A percentile compares a stretch with the other conserved stretches of the same genome.
phyloP scores from a whole-genome alignment of 2,888 invertebrate species.

The Drosophila phalerata region DNA sequence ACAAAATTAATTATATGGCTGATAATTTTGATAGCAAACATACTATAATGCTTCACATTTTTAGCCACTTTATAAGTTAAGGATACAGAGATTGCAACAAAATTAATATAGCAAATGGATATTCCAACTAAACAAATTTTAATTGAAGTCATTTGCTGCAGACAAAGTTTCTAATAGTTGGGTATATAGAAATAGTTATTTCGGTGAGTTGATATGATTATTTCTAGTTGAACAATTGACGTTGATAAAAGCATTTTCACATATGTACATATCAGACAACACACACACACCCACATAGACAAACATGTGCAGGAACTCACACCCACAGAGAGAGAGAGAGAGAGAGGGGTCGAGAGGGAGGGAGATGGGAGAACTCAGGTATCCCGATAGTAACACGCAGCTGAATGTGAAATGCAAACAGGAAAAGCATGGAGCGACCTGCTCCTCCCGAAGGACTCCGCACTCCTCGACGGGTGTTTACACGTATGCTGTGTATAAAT shows the following conservation, averaged over 20 bases:
- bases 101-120: not conserved
- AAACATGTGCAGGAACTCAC: constrained; percentile 21
- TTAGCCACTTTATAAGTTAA: not conserved
- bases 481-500: constrained; percentile 81
- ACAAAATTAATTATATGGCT: too few species aligned
- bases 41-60: not conserved
- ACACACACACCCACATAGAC: constrained; percentile 24
- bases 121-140: not conserved
- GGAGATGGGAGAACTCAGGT: constrained; percentile 42
- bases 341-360: constrained; percentile 16
- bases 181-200: not conserved
- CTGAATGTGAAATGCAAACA: constrained; percentile 80
- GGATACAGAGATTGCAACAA: not conserved
- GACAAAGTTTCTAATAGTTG: constrained; percentile 37
- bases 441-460: constrained; percentile 22
- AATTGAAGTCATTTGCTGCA: not conserved
- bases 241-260: constrained; percentile 78
- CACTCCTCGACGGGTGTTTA: constrained; percentile 57
- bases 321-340: constrained; percentile 1
- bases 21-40: not conserved
- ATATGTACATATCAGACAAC: constrained; percentile 66
- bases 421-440: constrained; percentile 63
- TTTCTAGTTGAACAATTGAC: constrained; percentile 66
- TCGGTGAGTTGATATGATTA: constrained; percentile 23
- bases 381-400: constrained; percentile 76